Evolutionary conservation across 2,797 vertebrate species (phyloP), one percentile per base, ranked within the genome.

Genomic region (Arnoldichthys spilopterus): DNA sequence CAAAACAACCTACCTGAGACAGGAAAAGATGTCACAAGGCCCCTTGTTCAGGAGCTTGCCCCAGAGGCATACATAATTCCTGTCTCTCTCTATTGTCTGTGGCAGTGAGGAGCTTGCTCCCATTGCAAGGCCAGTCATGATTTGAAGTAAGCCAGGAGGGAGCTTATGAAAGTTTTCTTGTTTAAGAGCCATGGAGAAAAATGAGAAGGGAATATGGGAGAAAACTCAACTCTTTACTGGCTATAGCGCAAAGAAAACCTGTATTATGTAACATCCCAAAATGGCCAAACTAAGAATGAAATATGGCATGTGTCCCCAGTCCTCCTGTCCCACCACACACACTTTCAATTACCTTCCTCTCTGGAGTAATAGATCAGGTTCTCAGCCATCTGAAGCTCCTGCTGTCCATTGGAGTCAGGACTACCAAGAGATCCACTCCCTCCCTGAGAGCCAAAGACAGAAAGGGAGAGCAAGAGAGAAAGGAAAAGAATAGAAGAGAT

Each of bases 361-460:
- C 95, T 93, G 3, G 97, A 95, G 88, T 91, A 96, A 88, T 99
- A 99, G 88, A 99, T 95, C 66, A 96, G 94, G 88, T 99, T 99
- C 86, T 96, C 95, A 0, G 97, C 94, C 98, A 99, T 99, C 90
- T 98, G 92, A 89, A 98, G 82, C 62, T 93, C 85, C 58, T 81
- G 77, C 5, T 76, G 51, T 82, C 76, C 84, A 1, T 82, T 90
- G n/a, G 71, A 69, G 80, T 92, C 91, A 24, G 69, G 74, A 11
- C 47, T 77, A 74, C 20, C 70, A 62, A 85, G 75, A 83, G 84
- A 71, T 51, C 88, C 83, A 6, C 82, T 26, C 28, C 88, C 85
- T 72, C 86, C 85, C 92, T 87, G 45, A 54, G 26, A 80, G 63
- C 58, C 53, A 73, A 16, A 70, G 51, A 59, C 12, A 69, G 24